Conservation (phyloP, 1,140 invertebrate species). For the Cydia splendana region DNA sequence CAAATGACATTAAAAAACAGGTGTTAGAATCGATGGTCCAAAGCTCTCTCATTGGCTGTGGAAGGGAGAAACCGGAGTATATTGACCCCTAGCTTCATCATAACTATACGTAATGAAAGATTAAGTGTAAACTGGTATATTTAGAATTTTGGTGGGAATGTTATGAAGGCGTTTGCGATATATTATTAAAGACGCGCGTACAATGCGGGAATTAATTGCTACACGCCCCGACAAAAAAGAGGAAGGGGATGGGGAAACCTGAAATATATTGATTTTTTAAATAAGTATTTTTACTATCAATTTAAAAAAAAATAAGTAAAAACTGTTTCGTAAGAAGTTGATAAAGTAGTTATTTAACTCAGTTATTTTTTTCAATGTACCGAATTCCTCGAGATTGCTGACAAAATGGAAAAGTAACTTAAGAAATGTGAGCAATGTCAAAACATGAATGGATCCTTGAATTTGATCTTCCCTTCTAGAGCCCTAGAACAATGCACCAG, state of each 20-base stretch:
- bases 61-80: not conserved
- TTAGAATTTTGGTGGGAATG: not conserved
- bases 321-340: too few species aligned
- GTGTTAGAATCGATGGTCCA: slow-evolving; percentile 5
- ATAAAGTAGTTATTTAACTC: too few species aligned
- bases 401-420: too few species aligned
- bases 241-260: not conserved
- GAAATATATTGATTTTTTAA: not conserved
- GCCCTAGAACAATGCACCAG: not conserved
- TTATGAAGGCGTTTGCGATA: slow-evolving; percentile 33
- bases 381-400: too few species aligned
- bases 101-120: not conserved
- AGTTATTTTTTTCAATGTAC: too few species aligned
- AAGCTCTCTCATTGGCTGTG: not conserved
- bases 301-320: not conserved
- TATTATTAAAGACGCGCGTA: slow-evolving; percentile 42
- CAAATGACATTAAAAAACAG: slow-evolving; percentile 13
- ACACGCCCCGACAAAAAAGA: slow-evolving; percentile 38
- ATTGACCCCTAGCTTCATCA: not conserved
- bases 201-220: slow-evolving; percentile 56
- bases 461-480: too few species aligned
- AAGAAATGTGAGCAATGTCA: too few species aligned
- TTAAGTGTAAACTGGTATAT: not conserved
- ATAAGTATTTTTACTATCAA: not conserved
- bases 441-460: too few species aligned